Conservation (phyloP, 2,888 invertebrate genomes). For the Orthonevra nobilis region DNA sequence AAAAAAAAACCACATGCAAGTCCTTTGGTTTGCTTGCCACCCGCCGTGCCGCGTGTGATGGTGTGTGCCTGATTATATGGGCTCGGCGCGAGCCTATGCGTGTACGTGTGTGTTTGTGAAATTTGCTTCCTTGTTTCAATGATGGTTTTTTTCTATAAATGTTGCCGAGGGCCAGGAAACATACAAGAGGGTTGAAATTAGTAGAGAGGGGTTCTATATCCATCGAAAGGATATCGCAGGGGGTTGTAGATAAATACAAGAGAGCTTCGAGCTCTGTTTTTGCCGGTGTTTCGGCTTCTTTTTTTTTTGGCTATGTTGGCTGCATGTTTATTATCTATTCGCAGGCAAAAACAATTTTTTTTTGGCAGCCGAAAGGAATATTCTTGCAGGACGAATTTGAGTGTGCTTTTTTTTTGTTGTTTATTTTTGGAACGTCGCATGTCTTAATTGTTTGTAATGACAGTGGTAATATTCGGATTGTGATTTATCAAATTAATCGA, state of each 20-base stretch:
- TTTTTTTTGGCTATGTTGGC: background rate
- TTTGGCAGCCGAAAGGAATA: constrained; percentile 26
- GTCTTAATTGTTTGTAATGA: constrained; percentile 56
- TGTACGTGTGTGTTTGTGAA: constrained; percentile 31
- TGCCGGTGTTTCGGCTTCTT: constrained; percentile 36
- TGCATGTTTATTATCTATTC: constrained; percentile 1
- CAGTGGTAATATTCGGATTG: constrained; percentile 33
- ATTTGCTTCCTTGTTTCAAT: constrained; percentile 44
- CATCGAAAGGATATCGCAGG: too few relatives aligned
- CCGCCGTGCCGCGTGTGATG: background rate
- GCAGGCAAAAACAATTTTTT: constrained; percentile 35
- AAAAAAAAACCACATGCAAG: too few relatives aligned
- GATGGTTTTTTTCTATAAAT: constrained; percentile 24
- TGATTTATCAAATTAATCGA: constrained; percentile 14
- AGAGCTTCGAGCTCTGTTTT: constrained; percentile 9
- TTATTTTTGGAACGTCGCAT: background rate
- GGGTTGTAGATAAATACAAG: too few relatives aligned
- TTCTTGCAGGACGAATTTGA: background rate
- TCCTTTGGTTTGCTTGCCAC: too few relatives aligned
- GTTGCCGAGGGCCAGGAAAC: constrained; percentile 26
- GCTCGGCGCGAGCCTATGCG: background rate
- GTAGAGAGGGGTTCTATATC: background rate
- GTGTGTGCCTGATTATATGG: too few relatives aligned
- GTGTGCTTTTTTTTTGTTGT: background rate
- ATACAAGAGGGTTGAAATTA: constrained; percentile 12